Evolutionary conservation across 2,113 vertebrate species (phyloP).

Genomic region (Donacobius atricapilla): DNA sequence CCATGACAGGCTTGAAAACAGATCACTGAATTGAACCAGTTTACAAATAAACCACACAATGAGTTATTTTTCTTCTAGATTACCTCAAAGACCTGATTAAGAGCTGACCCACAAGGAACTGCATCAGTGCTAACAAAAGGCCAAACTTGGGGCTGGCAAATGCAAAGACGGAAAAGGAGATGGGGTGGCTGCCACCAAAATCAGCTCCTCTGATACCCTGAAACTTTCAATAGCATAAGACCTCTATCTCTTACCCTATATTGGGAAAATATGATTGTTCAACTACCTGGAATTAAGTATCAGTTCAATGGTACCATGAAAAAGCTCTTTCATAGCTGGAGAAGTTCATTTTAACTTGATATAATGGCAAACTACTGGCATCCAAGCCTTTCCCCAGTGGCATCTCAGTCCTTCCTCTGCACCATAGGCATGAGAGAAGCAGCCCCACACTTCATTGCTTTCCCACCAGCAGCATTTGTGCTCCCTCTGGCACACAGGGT

Average conservation of each 20-base stretch:
- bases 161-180: background rate
- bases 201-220: background rate
- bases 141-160: background rate
- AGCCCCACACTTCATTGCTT: background rate
- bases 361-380: background rate
- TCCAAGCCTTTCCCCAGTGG: background rate
- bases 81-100: background rate
- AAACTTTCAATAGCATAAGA: background rate
- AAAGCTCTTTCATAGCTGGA: background rate
- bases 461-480: background rate
- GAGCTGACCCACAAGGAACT: background rate
- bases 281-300: background rate
- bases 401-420: background rate
- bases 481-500: background rate
- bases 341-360: background rate
- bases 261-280: background rate
- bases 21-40: background rate
- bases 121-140: background rate
- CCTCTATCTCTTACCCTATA: background rate
- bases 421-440: background rate
- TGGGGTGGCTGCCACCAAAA: background rate
- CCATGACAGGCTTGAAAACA: background rate
- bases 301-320: background rate
- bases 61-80: background rate
- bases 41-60: background rate